Evolutionary conservation across 2,888 invertebrate species (phyloP), one percentile per base, ranked within the genome.

Genomic region (Chromoteleia sp.): DNA sequence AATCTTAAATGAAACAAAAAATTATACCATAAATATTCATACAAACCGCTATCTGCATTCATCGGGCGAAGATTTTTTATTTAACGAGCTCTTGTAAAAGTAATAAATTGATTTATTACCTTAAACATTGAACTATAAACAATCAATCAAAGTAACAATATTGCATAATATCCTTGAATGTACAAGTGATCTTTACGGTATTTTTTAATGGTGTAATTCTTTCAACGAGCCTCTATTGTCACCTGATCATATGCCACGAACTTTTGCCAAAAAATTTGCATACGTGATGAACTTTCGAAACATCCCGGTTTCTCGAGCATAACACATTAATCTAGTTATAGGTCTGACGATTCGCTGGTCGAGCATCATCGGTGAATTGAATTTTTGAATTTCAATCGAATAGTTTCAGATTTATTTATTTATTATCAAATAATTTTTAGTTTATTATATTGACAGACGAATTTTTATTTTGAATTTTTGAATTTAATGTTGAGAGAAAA

Each of bases 261-360:
- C 6, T 36, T 12, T 21, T n/a, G 33, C 29, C 30, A 50, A 67
- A 74, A 74, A 59, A 48, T 8, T 29, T 25, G 41, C 59, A 67
- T 75, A 5, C 36, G 14, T 52, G 48, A 67, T 59, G 19, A 59
- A 59, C 65, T 81, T 75, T 81, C 65, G 54, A 70, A 75, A 71
- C 15, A 63, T 15, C 58, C 80, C 14, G 65, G 75, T 71, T 81
- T 68, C 58, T 70, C 6, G 50, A 39, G 52, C 54, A 25, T 52
- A 41, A 45, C 36, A 48, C 50, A 17, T 39, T 50, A 67, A 59
- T 58, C 25, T 8, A 8, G 21, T 58, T 45, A 61, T 79, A 65
- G 76, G 75, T 43, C 25, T 25, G 25, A 25, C 6, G 6, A 25
- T 25, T 6, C 25, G 25, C 25, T 25, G 25, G 25, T 25, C 25